A percentile compares a stretch with the other conserved stretches of the same genome.
phyloP scores from a whole-genome alignment of 1,140 invertebrate genomes.

The Andrena cerasifolii region DNA sequence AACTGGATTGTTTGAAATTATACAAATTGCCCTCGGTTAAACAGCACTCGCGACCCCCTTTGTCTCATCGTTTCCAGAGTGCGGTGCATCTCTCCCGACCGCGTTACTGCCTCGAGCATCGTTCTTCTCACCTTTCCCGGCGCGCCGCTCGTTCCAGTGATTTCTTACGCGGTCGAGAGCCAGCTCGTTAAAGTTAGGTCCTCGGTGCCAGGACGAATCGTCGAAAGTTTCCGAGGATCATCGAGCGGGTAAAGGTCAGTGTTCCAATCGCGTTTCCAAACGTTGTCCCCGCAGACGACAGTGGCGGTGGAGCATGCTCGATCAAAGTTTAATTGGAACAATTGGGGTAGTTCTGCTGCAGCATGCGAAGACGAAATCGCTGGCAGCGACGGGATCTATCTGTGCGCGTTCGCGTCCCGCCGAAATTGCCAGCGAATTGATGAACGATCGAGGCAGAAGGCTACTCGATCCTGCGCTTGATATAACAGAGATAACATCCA shows the following conservation, averaged over 20 bases:
- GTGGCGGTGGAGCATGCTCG: neutral
- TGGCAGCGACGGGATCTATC: neutral
- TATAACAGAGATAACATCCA: slow-evolving; percentile 28
- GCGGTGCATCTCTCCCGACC: neutral
- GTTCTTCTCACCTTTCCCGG: neutral
- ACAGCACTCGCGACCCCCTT: neutral
- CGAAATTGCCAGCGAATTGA: slow-evolving; percentile 14
- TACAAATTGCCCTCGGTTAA: neutral
- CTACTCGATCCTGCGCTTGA: neutral
- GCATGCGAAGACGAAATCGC: slow-evolving; percentile 16
- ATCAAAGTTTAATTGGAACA: slow-evolving; percentile 47
- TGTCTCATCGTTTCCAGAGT: neutral
- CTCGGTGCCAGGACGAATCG: neutral
- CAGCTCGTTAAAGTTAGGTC: slow-evolving; percentile 37
- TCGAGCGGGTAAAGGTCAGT: slow-evolving; percentile 29
- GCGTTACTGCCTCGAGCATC: neutral
- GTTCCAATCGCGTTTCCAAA: neutral
- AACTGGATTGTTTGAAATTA: neutral
- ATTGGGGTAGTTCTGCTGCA: slow-evolving; percentile 8
- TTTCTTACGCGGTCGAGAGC: neutral
- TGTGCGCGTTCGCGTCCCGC: neutral
- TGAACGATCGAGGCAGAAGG: slow-evolving; percentile 6
- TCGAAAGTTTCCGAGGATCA: slow-evolving; percentile 36
- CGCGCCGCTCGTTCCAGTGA: neutral
- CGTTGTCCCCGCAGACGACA: neutral